Base-by-base conservation (phyloP, 1,140 invertebrate species). In the Phymastichus coffea region DNA sequence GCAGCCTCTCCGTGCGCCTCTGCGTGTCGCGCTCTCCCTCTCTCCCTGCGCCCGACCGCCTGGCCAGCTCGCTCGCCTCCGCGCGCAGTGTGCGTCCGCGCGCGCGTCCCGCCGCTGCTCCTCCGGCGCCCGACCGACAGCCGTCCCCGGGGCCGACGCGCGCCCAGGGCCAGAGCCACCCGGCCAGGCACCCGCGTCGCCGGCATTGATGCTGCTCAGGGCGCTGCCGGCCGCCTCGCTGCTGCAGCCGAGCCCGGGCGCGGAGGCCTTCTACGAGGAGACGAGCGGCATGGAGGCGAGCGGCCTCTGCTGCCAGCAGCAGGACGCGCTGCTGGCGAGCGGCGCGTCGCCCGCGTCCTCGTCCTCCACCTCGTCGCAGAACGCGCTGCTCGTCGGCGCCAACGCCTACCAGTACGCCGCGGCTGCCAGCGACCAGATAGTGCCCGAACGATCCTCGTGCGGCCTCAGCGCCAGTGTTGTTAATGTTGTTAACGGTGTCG, bases 301-400 rank as follows among this genome's bases (percentile, higher is more conserved):
- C 72, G 74, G n/a, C n/a, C n/a, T 80, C 69, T 78, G 77, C 68
- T 80, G 77, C 58, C 64, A 77, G 68, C 70, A n/a, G n/a, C n/a
- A n/a, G n/a, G n/a, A n/a, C n/a, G n/a, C n/a, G n/a, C 67, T 57
- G 68, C 66, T 30, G 66, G 68, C n/a, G n/a, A n/a, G n/a, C n/a
- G n/a, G n/a, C n/a, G n/a, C n/a, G n/a, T n/a, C n/a, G n/a, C n/a
- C n/a, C n/a, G n/a, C n/a, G n/a, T n/a, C n/a, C n/a, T n/a, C n/a
- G n/a, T n/a, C n/a, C n/a, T n/a, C n/a, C n/a, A n/a, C n/a, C n/a
- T n/a, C n/a, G n/a, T n/a, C n/a, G n/a, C n/a, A n/a, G n/a, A n/a
- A n/a, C n/a, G n/a, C n/a, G n/a, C n/a, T n/a, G n/a, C n/a, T n/a
- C n/a, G n/a, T n/a, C n/a, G n/a, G n/a, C n/a, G n/a, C 57, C 30